These are phyloP conservation scores for Brenthis daphne DNA, from an alignment of 2,888 invertebrate species.

Conservation along the genomic window DNA sequence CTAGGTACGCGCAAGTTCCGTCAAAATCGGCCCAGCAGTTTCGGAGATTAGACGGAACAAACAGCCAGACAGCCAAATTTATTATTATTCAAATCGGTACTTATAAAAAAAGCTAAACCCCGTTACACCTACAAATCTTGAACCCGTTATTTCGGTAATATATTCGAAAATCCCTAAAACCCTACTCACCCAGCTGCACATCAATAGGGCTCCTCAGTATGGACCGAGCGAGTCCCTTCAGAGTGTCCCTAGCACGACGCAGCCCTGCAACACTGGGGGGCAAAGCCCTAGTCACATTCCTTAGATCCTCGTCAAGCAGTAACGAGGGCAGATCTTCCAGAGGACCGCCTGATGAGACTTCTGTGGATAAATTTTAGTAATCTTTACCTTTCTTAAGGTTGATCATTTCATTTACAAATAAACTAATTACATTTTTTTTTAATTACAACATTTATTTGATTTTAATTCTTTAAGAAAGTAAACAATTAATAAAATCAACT, in stretches of 20 bases:
- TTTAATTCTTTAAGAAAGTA: too few relatives aligned
- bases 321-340: slow-evolving; percentile 53
- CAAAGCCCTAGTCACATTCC: slow-evolving; percentile 46
- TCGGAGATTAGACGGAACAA: too few relatives aligned
- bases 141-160: not conserved
- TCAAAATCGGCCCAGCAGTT: too few relatives aligned
- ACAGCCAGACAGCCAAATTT: too few relatives aligned
- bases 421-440: too few relatives aligned
- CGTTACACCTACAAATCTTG: not conserved
- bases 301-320: slow-evolving; percentile 52
- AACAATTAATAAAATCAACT: too few relatives aligned
- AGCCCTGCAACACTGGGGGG: slow-evolving; percentile 52
- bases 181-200: slow-evolving; percentile 80
- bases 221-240: slow-evolving; percentile 87
- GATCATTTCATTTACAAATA: too few relatives aligned
- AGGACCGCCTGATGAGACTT: not conserved
- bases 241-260: slow-evolving; percentile 82
- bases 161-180: not conserved
- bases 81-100: too few relatives aligned
- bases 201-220: slow-evolving; percentile 91
- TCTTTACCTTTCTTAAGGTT: too few relatives aligned
- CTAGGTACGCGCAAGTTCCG: too few relatives aligned
- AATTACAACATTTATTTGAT: too few relatives aligned
- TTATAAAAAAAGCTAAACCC: too few relatives aligned
- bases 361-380: not conserved